phyloP scores from a whole-genome alignment of 2,113 vertebrate species.

The Vimba vimba region DNA sequence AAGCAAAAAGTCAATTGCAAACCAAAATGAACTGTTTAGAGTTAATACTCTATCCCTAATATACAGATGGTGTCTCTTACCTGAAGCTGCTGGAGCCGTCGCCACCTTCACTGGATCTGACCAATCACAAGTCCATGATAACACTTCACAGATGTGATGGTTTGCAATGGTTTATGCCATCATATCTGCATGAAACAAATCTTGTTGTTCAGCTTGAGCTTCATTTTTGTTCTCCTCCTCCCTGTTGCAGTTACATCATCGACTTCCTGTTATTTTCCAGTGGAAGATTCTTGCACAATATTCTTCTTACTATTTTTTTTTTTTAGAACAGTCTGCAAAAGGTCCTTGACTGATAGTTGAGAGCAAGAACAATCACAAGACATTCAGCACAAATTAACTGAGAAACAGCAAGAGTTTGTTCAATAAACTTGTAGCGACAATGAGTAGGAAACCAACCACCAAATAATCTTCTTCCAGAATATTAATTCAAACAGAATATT shows the following conservation, averaged over 20 bases:
- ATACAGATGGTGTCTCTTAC: background rate
- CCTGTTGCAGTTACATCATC: background rate
- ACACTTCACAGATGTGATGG: background rate
- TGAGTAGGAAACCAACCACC: too few relatives aligned
- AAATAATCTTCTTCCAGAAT: too few relatives aligned
- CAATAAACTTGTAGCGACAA: too few relatives aligned
- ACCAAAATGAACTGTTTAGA: too few relatives aligned
- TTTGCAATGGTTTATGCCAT: background rate
- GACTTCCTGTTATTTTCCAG: too few relatives aligned
- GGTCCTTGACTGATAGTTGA: background rate
- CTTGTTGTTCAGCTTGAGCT: background rate
- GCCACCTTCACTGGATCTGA: background rate
- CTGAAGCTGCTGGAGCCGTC: background rate
- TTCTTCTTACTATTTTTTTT: too few relatives aligned
- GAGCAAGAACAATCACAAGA: background rate
- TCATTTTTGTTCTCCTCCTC: background rate
- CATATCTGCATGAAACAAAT: background rate
- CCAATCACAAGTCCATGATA: background rate
- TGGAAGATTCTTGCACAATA: too few relatives aligned
- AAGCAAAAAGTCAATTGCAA: too few relatives aligned
- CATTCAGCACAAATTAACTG: too few relatives aligned
- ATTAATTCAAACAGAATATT: too few relatives aligned
- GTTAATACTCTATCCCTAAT: too few relatives aligned
- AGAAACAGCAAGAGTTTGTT: background rate
- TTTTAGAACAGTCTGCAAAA: too few relatives aligned